Conservation (phyloP, 2,797 vertebrate genomes). For the Sus cebifrons region DNA sequence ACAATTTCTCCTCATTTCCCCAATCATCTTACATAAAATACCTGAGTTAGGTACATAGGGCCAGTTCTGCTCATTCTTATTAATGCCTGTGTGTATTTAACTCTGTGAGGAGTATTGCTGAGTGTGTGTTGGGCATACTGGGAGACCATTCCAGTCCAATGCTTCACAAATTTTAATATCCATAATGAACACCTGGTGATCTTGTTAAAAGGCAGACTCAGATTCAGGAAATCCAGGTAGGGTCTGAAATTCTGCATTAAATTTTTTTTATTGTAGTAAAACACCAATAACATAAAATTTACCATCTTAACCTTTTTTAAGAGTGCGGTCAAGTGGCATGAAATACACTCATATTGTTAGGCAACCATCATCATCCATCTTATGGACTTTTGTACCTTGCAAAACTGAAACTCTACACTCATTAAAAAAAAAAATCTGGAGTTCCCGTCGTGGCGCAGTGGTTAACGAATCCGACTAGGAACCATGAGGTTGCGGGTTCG, state of each 20-base stretch:
- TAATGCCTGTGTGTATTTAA: background rate
- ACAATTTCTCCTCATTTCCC: background rate
- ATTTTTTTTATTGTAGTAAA: background rate
- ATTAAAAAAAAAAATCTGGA: background rate
- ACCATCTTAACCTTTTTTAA: background rate
- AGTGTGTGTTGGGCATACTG: background rate
- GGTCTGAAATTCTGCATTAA: background rate
- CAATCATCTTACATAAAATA: background rate
- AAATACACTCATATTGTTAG: background rate
- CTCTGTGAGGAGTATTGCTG: too few relatives aligned
- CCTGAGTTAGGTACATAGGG: background rate
- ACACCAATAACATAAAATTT: background rate
- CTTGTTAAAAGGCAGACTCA: background rate
- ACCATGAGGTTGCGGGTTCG: too few relatives aligned
- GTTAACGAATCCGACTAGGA: too few relatives aligned
- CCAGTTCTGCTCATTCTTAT: background rate
- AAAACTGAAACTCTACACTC: background rate
- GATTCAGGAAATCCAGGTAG: background rate
- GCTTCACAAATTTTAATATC: too few relatives aligned
- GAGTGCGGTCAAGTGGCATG: background rate
- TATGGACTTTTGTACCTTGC: background rate
- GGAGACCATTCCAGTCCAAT: background rate
- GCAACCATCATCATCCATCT: background rate
- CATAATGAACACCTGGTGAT: too few relatives aligned
- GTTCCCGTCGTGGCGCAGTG: too few relatives aligned